These are phyloP conservation scores for Girardinus metallicus DNA, from an alignment of 2,797 vertebrate species.

Conservation along the genomic window DNA sequence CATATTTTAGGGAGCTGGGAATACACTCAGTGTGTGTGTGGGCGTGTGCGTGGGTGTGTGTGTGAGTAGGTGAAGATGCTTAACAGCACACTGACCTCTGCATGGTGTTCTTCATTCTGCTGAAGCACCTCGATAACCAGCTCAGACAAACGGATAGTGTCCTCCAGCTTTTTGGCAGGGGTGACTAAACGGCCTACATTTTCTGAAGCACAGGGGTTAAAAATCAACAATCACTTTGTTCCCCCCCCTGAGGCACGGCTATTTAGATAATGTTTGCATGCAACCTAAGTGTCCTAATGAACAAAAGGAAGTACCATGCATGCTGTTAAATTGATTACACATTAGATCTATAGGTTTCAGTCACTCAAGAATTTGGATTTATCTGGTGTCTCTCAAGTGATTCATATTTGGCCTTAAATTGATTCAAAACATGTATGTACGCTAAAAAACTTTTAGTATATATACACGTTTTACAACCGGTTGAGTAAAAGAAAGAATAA, in stretches of 20 bases:
- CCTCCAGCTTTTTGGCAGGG: slow-evolving; percentile 99
- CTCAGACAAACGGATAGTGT: slow-evolving; percentile 95
- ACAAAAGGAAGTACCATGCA: slow-evolving; percentile 36
- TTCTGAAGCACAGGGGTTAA: slow-evolving; percentile 92
- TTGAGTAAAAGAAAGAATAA: not conserved
- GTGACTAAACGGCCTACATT: slow-evolving; percentile 98
- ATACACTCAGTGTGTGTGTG: not conserved
- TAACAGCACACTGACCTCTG: slow-evolving; percentile 88
- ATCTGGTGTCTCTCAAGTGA: slow-evolving; percentile 29
- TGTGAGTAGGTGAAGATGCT: not conserved
- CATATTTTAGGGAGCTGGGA: not conserved
- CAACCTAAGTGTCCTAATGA: slow-evolving; percentile 17
- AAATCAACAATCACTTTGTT: slow-evolving; percentile 73
- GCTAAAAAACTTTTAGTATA: not conserved
- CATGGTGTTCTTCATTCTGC: slow-evolving; percentile 98
- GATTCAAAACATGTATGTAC: not conserved
- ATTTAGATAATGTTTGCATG: slow-evolving; percentile 36
- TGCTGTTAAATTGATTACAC: slow-evolving; percentile 13
- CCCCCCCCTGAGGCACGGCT: not conserved
- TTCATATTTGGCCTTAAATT: not conserved
- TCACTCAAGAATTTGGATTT: slow-evolving; percentile 37
- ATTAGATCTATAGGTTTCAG: slow-evolving; percentile 18
- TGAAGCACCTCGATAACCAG: slow-evolving; percentile 98
- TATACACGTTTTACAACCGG: not conserved
- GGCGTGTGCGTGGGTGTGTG: too few relatives aligned